phyloP scores from a whole-genome alignment of 2,113 vertebrate genomes.

The Fulmarus glacialis region DNA sequence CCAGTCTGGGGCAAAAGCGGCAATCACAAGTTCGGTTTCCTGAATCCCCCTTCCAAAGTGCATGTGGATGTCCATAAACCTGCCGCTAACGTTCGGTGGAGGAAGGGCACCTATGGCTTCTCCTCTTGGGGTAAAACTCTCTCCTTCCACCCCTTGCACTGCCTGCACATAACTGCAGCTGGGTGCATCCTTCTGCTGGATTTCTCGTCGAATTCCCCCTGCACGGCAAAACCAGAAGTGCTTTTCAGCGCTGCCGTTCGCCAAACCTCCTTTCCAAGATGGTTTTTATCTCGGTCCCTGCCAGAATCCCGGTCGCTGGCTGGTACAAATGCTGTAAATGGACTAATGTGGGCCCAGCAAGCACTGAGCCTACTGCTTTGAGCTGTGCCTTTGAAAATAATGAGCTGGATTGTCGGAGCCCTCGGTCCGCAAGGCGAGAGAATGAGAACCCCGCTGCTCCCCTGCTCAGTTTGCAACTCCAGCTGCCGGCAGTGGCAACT shows the following conservation, averaged over 20 bases:
- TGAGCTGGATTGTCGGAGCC: conserved; percentile 19
- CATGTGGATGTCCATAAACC: not conserved
- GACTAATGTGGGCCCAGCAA: conserved; percentile 53
- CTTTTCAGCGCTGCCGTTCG: accelerated
- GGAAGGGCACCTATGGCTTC: not conserved
- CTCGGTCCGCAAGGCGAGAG: not conserved
- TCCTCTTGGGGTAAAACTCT: accelerated
- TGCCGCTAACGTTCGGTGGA: not conserved
- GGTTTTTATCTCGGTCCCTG: not conserved
- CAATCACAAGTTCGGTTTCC: not conserved
- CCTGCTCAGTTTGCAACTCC: conserved; percentile 15
- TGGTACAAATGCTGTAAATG: conserved; percentile 30
- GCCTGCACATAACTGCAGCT: not conserved
- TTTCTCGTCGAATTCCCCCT: not conserved
- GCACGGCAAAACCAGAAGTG: not conserved
- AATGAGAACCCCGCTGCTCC: conserved; percentile 41
- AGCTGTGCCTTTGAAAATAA: conserved; percentile 35
- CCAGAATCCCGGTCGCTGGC: not conserved
- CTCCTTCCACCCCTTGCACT: not conserved
- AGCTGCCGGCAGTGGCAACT: not conserved
- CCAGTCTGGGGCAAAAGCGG: not conserved
- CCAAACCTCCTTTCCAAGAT: not conserved
- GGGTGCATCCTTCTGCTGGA: not conserved
- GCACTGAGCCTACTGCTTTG: not conserved
- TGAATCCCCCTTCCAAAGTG: not conserved